Evolutionary conservation across 1,140 invertebrate genomes (phyloP).

Genomic region (Nasonia giraulti): DNA sequence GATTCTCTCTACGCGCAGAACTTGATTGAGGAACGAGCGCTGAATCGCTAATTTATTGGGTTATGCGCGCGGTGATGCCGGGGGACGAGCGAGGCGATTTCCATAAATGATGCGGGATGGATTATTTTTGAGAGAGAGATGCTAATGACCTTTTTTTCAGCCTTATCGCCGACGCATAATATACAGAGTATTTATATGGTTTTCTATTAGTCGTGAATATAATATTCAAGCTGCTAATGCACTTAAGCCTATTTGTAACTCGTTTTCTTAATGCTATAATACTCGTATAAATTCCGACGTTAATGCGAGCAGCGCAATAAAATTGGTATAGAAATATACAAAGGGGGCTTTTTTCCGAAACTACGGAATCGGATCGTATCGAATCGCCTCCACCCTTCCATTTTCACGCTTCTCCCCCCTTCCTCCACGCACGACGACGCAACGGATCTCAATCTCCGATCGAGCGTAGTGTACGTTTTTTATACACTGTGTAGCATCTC

Average conservation of each 20-base stretch:
- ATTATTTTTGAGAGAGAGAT: neutral
- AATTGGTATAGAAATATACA: neutral
- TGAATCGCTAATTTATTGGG: conserved; percentile 3
- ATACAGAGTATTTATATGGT: neutral
- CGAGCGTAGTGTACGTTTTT: too few species aligned
- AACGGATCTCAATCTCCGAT: too few species aligned
- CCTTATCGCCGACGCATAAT: neutral
- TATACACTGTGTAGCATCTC: neutral
- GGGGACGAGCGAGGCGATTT: neutral
- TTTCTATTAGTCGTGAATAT: neutral
- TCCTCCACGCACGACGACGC: too few species aligned
- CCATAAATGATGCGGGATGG: too few species aligned
- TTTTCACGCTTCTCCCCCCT: neutral
- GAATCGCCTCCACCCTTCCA: neutral
- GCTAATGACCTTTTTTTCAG: neutral
- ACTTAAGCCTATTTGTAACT: neutral
- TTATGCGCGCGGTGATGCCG: conserved; percentile 39
- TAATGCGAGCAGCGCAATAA: neutral
- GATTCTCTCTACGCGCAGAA: too few species aligned
- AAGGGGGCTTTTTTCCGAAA: too few species aligned
- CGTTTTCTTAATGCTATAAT: neutral
- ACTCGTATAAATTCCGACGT: neutral
- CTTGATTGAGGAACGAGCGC: neutral
- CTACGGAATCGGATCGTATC: too few species aligned
- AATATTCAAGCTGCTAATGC: neutral